These are phyloP conservation scores for Etia nguti DNA, from an alignment of 2,113 vertebrate species.

Conservation along the genomic window DNA sequence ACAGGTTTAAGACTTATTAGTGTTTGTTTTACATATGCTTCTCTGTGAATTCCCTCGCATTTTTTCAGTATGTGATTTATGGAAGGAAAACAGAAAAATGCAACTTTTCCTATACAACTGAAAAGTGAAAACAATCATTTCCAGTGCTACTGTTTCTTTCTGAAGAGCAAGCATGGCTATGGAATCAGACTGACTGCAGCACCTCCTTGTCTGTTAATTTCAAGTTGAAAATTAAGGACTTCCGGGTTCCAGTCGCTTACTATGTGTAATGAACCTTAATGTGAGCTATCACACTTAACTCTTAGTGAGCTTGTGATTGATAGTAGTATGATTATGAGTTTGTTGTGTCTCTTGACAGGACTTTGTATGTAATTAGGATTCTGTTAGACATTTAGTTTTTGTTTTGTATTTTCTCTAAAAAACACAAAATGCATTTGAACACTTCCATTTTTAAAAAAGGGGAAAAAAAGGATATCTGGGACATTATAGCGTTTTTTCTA, in stretches of 20 bases:
- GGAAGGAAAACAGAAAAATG: neutral
- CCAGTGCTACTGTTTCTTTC: neutral
- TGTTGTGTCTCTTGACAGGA: neutral
- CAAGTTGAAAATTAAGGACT: slow-evolving; percentile 18
- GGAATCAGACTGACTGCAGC: neutral
- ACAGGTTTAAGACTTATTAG: neutral
- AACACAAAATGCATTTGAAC: neutral
- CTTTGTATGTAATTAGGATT: neutral
- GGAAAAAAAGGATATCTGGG: neutral
- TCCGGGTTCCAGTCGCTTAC: slow-evolving; percentile 2
- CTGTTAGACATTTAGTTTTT: neutral
- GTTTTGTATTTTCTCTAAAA: neutral
- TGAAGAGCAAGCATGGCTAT: neutral
- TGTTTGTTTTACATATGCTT: neutral
- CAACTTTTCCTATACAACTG: neutral
- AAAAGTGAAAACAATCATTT: neutral
- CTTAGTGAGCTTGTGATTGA: neutral
- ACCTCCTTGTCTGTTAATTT: neutral
- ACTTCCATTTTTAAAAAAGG: neutral
- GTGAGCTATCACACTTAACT: neutral
- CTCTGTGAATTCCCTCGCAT: neutral
- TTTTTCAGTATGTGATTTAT: neutral
- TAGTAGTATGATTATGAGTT: neutral
- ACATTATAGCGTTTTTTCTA: neutral
- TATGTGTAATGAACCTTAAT: slow-evolving; percentile 6